Evolutionary conservation across 2,113 vertebrate species (phyloP), one percentile per base, ranked within the genome.

Genomic region (Dipodomys merriami): DNA sequence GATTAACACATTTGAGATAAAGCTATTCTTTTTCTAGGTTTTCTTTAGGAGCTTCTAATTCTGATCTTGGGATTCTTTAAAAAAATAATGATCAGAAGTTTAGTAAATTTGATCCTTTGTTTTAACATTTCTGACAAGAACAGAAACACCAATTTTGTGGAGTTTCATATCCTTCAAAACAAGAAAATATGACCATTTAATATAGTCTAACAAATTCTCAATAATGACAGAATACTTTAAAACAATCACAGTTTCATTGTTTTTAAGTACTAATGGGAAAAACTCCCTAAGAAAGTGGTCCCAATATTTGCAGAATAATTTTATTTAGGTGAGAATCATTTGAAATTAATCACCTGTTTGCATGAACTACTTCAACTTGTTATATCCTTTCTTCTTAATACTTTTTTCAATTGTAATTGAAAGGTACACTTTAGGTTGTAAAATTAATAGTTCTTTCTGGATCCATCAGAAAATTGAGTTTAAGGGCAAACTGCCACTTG

Each of bases 1-100:
- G 7, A 22, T 86, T n/a, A 12, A 16, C 1, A 16, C 74, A 78
- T 80, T 91, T 88, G 35, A 79, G 60, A 73, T 68, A 88, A 87
- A 44, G 92, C 8, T 7, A 39, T 85, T 85, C 11, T 60, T 95
- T 81, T 90, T 7, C 6, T 88, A 18, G 5, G 53, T 57, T 84
- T 33, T 29, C 6, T 1, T 94, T 89, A 60, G 25, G 30, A 91
- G 18, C 72, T 1, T 71, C 19, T 91, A 89, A 5, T 18, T 89
- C 46, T 74, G 25, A 83, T 69, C 22, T 77, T 88, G 2, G 33
- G 18, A 1, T 82, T 87, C 30, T 82, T 92, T 60, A 53, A 86
- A 93, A 93, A 87, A 80, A 71, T 57, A 81, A 39, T 78, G n/a
- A 90, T 95, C 57, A 92, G 29, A 18, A 84, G 9, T 80, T 95